Base-by-base conservation (phyloP, 2,113 vertebrate species). In the Leptobrachium leishanense region DNA sequence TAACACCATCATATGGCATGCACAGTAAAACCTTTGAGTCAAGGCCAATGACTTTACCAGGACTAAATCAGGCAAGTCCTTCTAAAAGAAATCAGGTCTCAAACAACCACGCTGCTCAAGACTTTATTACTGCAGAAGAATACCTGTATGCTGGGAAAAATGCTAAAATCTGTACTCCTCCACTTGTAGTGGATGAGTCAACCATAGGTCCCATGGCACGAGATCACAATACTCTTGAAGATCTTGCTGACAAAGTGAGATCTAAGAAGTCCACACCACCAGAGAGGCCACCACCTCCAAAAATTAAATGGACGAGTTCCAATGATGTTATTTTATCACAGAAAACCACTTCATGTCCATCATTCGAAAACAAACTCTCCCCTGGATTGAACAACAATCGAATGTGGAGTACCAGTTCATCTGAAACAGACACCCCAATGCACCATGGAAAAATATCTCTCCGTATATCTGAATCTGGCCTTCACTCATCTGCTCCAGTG, bases 401-500 rank as follows among this genome's bases (percentile, higher is more conserved):
- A 0, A 84, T 84, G 1, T 83, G 84, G 76, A 68, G 85, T 79
- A 87, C 83, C 71, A 87, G 86, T 84, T 90, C 88, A 57, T 89
- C 88, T 0, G 88, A 92, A n/a, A 76, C 86, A 0, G 87, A 90
- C 79, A 77, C 77, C 6, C 85, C 84, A 43, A 63, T 63, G 42
- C 64, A 81, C 20, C 85, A 86, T 40, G 86, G 84, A 1, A 73
- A 81, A 42, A 42, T 84, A 69, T 94, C 94, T 1, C 90, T 96
- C 3, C 87, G 84, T 0, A 96, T 96, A 84, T 98, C 95, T 0
- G 95, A 98, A 84, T 95, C 95, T 0, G 85, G 70, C 81, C 86
- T 95, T 12, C 89, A 79, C 74, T 74, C 81, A 5, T 86, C 89
- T 0, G 85, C 82, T 0, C 82, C 81, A 0, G 68, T 82, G 0